Evolutionary conservation across 2,113 vertebrate species (phyloP).

Genomic region (Nothobranchius furzeri): DNA sequence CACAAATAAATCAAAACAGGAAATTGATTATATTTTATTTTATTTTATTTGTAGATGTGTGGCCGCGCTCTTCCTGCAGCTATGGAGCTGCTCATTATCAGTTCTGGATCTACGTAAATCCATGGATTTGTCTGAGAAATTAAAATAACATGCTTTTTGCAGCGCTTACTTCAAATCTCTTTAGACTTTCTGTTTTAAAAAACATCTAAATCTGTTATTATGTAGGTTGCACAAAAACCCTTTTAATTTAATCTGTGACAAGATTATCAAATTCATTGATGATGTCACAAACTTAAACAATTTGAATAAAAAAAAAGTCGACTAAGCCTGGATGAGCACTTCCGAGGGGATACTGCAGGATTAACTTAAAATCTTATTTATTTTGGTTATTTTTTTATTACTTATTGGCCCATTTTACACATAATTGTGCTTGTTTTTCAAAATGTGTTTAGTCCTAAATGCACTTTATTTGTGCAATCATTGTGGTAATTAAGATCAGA

Average conservation of each 20-base stretch:
- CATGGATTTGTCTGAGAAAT: constrained; percentile 79
- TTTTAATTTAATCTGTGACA: constrained; percentile 82
- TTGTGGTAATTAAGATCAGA: constrained; percentile 1
- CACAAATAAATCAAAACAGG: constrained; percentile 5
- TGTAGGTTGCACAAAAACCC: constrained; percentile 66
- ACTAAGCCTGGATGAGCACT: constrained; percentile 74
- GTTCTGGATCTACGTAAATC: constrained; percentile 75
- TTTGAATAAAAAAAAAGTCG: constrained; percentile 63
- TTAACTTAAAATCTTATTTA: constrained; percentile 63
- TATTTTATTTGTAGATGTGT: constrained; percentile 25
- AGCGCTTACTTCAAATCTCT: constrained; percentile 77
- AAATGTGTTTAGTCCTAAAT: constrained; percentile 18
- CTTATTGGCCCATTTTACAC: constrained; percentile 38
- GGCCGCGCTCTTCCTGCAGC: constrained; percentile 59
- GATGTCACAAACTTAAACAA: constrained; percentile 82
- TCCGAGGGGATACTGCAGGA: constrained; percentile 68
- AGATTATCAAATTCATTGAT: constrained; percentile 81
- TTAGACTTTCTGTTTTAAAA: constrained; percentile 75
- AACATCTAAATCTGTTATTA: constrained; percentile 81
- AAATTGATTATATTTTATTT: neutral
- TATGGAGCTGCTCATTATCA: constrained; percentile 73
- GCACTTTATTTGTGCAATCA: neutral
- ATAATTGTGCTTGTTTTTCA: constrained; percentile 35
- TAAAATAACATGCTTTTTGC: constrained; percentile 82
- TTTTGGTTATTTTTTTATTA: constrained; percentile 32